Base-by-base conservation (phyloP, 2,888 invertebrate species). In the Mythimna albipuncta region DNA sequence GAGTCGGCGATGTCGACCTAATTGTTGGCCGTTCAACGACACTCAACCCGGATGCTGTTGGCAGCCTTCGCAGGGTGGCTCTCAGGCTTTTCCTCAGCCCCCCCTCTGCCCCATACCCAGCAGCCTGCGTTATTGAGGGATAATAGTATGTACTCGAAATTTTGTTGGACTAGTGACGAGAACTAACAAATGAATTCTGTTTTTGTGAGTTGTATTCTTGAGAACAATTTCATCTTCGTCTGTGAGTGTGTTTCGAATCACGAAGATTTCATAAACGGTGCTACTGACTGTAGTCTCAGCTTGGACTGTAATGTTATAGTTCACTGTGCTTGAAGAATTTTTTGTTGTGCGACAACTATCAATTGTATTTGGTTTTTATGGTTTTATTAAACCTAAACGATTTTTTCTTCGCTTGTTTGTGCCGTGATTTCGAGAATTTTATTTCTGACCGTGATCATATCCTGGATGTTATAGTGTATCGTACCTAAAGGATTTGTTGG, bases 1-100 rank as follows among this genome's bases (percentile, higher is more conserved):
- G 87, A 90, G 90, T 89, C 90, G 87, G 88, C 89, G 89, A 90
- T 91, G 88, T 87, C 93, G 94, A 94, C 94, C 94, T 93, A 94
- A 94, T 94, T 94, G 94, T 89, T 90, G 92, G 89, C 89, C 93
- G 92, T 94, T 94, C 92, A 93, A 94, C 90, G 91, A 86, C 93
- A 92, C 94, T 94, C 92, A 92, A 94, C 94, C 91, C 93, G 91
- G 89, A 92, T 93, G 91, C 89, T 88, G 91, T 87, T 91, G 91
- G 91, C 91, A 90, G 87, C 90, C 88, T 88, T 89, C 84, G 75
- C 87, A 85, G 87, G 88, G 88, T 85, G 87, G 82, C 82, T 81
- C 85, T 88, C 85, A 84, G 80, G 67, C 77, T 83, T 64, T 70
- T 82, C 85, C 67, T 64, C 82, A 72, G 59, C 13, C 81, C 81